These are phyloP conservation scores for Drosophila falleni DNA, from an alignment of 2,888 invertebrate genomes.

Conservation along the genomic window DNA sequence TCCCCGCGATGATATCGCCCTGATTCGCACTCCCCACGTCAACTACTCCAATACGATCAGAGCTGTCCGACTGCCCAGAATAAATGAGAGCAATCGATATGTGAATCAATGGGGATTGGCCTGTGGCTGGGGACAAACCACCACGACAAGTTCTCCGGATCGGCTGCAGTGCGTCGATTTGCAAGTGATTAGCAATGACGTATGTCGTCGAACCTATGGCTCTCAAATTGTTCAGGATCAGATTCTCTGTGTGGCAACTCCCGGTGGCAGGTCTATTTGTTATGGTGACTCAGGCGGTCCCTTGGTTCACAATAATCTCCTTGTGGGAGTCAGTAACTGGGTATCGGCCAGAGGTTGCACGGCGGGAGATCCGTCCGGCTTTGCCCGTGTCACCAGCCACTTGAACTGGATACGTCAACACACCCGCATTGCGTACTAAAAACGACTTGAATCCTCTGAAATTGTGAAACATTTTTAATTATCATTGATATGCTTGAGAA, in stretches of 20 bases:
- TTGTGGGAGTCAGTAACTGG: slow-evolving; percentile 42
- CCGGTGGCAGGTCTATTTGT: slow-evolving; percentile 36
- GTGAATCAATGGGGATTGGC: slow-evolving; percentile 28
- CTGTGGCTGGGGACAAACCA: slow-evolving; percentile 37
- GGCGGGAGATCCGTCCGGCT: slow-evolving; percentile 41
- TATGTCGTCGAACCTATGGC: slow-evolving; percentile 83
- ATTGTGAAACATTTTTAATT: neutral
- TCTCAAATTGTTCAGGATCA: slow-evolving; percentile 39
- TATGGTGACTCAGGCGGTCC: slow-evolving; percentile 46
- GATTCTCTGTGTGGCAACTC: slow-evolving; percentile 41
- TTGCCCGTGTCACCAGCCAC: slow-evolving; percentile 43
- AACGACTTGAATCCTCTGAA: neutral
- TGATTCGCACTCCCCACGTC: slow-evolving; percentile 51
- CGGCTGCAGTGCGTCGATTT: slow-evolving; percentile 56
- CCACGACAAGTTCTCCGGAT: slow-evolving; percentile 61
- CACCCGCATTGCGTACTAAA: slow-evolving; percentile 38
- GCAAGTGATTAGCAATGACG: slow-evolving; percentile 68
- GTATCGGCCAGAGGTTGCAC: slow-evolving; percentile 31
- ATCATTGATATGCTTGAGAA: neutral
- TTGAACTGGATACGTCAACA: slow-evolving; percentile 38
- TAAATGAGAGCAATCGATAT: slow-evolving; percentile 27
- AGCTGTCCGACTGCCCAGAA: slow-evolving; percentile 15
- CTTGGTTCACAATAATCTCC: slow-evolving; percentile 8
- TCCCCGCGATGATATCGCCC: slow-evolving; percentile 53
- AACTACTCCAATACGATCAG: slow-evolving; percentile 9